Evolutionary conservation across 1,140 invertebrate genomes (phyloP).

Genomic region (Chymomyza costata): DNA sequence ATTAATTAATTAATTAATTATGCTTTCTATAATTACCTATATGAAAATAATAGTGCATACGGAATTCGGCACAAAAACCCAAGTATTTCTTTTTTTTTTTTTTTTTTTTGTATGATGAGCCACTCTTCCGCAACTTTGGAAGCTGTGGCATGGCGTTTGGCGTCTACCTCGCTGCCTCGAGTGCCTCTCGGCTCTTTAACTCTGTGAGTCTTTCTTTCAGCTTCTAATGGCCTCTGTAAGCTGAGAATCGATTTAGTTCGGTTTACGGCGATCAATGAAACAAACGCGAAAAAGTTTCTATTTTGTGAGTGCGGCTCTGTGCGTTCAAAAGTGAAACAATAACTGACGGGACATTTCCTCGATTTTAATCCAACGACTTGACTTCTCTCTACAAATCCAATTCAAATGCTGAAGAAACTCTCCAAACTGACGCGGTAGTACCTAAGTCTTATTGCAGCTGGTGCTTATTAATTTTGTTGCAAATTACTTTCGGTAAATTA

Average conservation of each 20-base stretch:
- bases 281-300: constrained; percentile 74
- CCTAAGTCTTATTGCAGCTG: constrained; percentile 31
- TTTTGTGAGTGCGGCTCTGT: constrained; percentile 41
- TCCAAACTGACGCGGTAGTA: neutral
- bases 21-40: too few relatives aligned
- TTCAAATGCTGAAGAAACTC: constrained; percentile 4
- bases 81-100: too few relatives aligned
- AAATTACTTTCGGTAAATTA: constrained; percentile 43
- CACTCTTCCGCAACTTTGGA: constrained; percentile 18
- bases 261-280: constrained; percentile 74
- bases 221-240: constrained; percentile 73
- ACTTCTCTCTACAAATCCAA: neutral
- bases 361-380: neutral
- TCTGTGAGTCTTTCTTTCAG: constrained; percentile 41
- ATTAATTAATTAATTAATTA: too few relatives aligned
- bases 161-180: constrained; percentile 30
- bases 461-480: constrained; percentile 42
- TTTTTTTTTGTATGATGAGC: constrained; percentile 37
- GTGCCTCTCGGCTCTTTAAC: too few relatives aligned
- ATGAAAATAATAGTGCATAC: too few relatives aligned
- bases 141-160: constrained; percentile 50
- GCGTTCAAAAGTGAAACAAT: constrained; percentile 23
- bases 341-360: constrained; percentile 8
- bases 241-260: constrained; percentile 75
- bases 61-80: too few relatives aligned